phyloP scores from a whole-genome alignment of 2,113 vertebrate genomes.

The Chloropsis cyanopogon region DNA sequence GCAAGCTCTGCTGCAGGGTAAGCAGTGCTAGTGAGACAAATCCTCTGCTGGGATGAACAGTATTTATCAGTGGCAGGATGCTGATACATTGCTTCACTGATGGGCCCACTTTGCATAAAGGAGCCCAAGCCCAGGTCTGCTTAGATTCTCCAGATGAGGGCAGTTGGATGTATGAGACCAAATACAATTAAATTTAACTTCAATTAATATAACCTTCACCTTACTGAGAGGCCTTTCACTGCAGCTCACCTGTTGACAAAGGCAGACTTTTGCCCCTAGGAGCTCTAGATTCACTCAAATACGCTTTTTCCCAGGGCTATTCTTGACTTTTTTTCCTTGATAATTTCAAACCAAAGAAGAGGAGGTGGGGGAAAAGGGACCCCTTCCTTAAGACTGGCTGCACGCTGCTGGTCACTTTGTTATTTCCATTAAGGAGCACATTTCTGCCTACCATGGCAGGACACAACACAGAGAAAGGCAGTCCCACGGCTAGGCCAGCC shows the following conservation, averaged over 20 bases:
- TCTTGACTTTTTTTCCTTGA: not conserved
- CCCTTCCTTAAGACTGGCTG: not conserved
- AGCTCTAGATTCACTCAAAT: not conserved
- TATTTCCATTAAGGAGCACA: not conserved
- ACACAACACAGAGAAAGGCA: not conserved
- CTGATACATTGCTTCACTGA: not conserved
- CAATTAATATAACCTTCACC: not conserved
- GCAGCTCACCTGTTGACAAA: not conserved
- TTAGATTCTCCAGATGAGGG: not conserved
- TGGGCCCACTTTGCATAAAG: not conserved
- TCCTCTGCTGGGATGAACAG: not conserved
- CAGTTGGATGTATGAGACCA: not conserved
- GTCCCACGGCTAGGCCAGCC: not conserved
- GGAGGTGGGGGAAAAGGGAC: not conserved
- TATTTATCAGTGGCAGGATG: not conserved
- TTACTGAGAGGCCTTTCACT: not conserved
- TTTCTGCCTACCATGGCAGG: not conserved
- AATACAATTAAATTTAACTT: not conserved
- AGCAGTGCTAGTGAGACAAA: not conserved
- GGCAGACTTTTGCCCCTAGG: not conserved
- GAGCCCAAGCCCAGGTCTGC: not conserved
- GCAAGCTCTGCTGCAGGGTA: not conserved
- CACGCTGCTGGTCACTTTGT: not conserved
- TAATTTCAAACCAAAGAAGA: not conserved
- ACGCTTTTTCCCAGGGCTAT: not conserved